These are phyloP conservation scores for Microplitis mediator DNA, from an alignment of 1,140 invertebrate genomes.

Conservation along the genomic window DNA sequence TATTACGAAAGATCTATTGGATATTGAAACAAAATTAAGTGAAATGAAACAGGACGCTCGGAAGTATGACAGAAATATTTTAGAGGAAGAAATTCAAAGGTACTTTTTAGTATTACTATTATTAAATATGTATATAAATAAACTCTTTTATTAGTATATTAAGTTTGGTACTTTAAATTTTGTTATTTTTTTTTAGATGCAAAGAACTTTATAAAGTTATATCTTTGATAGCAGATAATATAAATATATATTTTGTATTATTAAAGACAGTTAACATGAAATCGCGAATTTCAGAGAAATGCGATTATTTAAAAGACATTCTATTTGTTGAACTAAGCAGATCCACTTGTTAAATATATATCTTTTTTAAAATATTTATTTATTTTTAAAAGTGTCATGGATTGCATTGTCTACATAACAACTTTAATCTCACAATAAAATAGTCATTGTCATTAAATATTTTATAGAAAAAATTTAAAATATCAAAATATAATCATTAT, in stretches of 20 bases:
- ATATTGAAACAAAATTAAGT: conserved; percentile 1
- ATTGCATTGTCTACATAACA: no score
- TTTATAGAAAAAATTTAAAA: no score
- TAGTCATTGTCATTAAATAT: neutral
- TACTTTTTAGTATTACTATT: neutral
- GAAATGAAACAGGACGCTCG: neutral
- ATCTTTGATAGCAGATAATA: neutral
- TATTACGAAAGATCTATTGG: neutral
- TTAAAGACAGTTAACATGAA: conserved; percentile 19
- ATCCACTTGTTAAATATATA: neutral
- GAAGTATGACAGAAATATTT: neutral
- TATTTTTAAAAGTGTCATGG: neutral
- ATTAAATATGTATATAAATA: neutral
- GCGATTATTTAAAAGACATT: conserved; percentile 26
- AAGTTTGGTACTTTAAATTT: neutral
- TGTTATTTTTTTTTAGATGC: neutral
- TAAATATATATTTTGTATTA: conserved; percentile 11
- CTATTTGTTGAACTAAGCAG: conserved; percentile 15
- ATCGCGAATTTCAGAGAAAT: conserved; percentile 4
- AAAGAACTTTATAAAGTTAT: neutral
- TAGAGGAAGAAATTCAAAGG: conserved; percentile 10
- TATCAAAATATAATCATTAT: no score
- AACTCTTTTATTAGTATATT: neutral
- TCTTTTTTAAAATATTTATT: neutral
- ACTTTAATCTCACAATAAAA: no score